phyloP scores from a whole-genome alignment of 2,888 invertebrate genomes.

The Melinaea marsaeus region DNA sequence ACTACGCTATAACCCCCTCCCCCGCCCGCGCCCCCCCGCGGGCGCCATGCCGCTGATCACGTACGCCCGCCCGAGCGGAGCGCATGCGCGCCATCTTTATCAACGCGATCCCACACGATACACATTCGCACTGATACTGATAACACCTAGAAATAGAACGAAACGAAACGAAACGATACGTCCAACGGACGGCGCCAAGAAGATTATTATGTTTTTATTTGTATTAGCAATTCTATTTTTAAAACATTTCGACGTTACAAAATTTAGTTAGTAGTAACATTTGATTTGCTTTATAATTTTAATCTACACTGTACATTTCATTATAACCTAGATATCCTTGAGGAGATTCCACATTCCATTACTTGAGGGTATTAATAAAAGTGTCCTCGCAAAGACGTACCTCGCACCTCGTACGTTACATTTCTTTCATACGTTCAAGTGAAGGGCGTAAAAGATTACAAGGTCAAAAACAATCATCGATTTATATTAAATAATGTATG shows the following conservation, averaged over 20 bases:
- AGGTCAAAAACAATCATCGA: not conserved
- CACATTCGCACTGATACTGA: conserved; percentile 35
- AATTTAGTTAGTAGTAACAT: no score
- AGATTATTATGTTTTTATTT: not conserved
- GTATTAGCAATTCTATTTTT: no score
- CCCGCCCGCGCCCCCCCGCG: conserved; percentile 34
- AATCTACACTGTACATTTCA: no score
- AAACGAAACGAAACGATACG: conserved; percentile 2
- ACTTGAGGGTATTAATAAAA: not conserved
- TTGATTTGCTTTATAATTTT: no score
- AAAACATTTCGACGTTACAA: no score
- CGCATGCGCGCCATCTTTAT: conserved; percentile 62
- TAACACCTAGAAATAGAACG: conserved; percentile 23
- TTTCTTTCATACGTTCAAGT: no score
- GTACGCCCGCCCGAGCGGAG: conserved; percentile 57
- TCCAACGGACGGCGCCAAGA: conserved; percentile 17
- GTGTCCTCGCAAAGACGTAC: no score
- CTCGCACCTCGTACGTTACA: no score
- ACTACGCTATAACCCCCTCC: conserved; percentile 19
- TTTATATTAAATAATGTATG: no score
- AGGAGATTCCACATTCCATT: not conserved
- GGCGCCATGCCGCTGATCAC: conserved; percentile 69
- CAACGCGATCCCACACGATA: conserved; percentile 50
- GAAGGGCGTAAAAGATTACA: not conserved
- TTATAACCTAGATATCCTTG: no score